Conservation (phyloP, 2,888 invertebrate species). For the Trissoscelio sp. region DNA sequence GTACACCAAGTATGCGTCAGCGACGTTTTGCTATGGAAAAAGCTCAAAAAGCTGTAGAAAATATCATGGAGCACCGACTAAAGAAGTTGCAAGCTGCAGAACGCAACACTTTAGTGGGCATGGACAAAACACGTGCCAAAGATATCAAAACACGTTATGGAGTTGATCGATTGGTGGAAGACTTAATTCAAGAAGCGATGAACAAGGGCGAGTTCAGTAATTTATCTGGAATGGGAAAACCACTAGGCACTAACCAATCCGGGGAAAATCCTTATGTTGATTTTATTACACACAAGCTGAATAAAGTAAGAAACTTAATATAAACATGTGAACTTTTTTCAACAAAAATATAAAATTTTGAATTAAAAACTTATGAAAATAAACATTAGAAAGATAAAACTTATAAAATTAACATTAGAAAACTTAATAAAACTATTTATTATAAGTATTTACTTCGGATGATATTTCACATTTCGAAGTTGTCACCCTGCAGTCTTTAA, state of each 20-base stretch:
- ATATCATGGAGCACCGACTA: constrained; percentile 87
- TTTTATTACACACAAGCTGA: constrained; percentile 93
- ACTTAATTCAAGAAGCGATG: constrained; percentile 96
- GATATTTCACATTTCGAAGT: no score
- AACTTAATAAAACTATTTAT: no score
- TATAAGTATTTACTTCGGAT: no score
- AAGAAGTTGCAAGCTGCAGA: constrained; percentile 85
- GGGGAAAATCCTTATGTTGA: constrained; percentile 93
- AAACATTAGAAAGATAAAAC: no score
- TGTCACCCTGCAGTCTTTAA: no score
- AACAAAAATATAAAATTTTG: background rate
- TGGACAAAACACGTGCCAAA: constrained; percentile 76
- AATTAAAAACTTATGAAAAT: no score
- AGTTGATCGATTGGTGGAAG: constrained; percentile 94
- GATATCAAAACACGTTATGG: constrained; percentile 85
- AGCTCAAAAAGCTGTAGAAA: constrained; percentile 89
- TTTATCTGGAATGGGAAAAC: constrained; percentile 92
- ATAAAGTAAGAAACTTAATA: constrained; percentile 90
- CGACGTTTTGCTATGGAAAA: constrained; percentile 89
- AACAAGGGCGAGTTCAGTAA: constrained; percentile 95
- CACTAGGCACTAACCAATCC: constrained; percentile 87
- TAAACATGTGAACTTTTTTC: no score
- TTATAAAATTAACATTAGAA: background rate
- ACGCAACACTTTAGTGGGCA: constrained; percentile 75
- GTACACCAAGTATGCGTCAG: constrained; percentile 91